Evolutionary conservation across 2,797 vertebrate species (phyloP), one percentile per base, ranked within the genome.

Genomic region (Ibycter americanus): DNA sequence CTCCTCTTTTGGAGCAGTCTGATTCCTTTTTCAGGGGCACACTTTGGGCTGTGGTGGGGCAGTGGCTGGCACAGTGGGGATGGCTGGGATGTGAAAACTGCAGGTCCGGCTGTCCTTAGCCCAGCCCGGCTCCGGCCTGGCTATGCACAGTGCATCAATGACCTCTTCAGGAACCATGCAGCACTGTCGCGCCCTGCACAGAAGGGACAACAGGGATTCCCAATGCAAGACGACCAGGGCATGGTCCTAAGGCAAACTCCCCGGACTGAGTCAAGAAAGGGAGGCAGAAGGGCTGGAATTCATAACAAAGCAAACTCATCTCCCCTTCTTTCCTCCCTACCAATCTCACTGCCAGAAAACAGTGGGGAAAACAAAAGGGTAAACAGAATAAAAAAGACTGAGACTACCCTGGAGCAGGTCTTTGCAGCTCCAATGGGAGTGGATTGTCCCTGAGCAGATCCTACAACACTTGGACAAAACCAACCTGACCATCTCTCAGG

Each of bases 401-500:
- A 93, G 31, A 96, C 15, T 19, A 59, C 13, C 17, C 51, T 27
- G 66, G 6, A 87, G 7, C 23, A 36, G 19, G 11, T 47, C 22
- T 74, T 65, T 97, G 76, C 86, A 92, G 46, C 83, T 97, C 61
- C 65, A 93, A 74, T n/a, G 97, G 68, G 93, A 98, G 9, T 96
- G 93, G 94, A 73, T 76, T 62, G 58, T 63, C 23, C 77, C 96
- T 70, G 94, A 96, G 26, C 94, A 97, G 83, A 95, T 55, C 3
- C 71, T 98, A 42, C 96, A 96, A 90, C n/a, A 56, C 20, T 73
- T 96, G 52, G 97, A 96, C 25, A 97, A 92, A 77, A 89, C 84
- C 82, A 96, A 96, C 17, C 49, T 90, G 12, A 89, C 89, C 46
- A 63, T 82, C 46, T 42, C 78, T 4, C 56, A 92, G n/a, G 44